Conservation (phyloP, 2,888 invertebrate species). For the Melinopterus prodromus region DNA sequence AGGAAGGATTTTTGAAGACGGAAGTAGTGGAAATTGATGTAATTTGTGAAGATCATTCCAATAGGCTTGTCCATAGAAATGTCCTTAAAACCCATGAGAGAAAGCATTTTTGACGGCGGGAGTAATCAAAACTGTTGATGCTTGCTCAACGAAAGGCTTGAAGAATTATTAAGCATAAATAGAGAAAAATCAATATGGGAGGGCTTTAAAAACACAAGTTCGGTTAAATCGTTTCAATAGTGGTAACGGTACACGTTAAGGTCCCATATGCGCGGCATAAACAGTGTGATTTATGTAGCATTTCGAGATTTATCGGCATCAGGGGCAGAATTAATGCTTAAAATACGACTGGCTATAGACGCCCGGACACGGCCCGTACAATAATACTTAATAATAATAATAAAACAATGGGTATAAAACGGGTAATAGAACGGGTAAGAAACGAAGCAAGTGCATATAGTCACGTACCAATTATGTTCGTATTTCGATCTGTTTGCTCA, state of each 20-base stretch:
- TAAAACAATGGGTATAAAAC: not conserved
- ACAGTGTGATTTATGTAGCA: conserved; percentile 4
- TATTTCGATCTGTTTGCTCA: not conserved
- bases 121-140: no score
- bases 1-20: not conserved
- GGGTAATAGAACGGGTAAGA: not conserved
- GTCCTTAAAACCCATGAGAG: not conserved
- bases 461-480: not conserved
- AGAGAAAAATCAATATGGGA: not conserved
- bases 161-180: no score
- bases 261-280: not conserved
- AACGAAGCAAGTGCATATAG: not conserved
- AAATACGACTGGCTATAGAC: not conserved
- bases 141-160: not conserved
- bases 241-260: not conserved
- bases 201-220: not conserved
- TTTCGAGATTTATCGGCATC: not conserved
- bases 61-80: not conserved
- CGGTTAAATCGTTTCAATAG: not conserved
- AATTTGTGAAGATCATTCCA: not conserved
- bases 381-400: not conserved
- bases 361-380: not conserved
- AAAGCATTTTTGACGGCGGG: not conserved
- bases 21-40: not conserved
- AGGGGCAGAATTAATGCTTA: not conserved